Conservation (phyloP, 1,140 invertebrate species). For the Solenopsis fugax region DNA sequence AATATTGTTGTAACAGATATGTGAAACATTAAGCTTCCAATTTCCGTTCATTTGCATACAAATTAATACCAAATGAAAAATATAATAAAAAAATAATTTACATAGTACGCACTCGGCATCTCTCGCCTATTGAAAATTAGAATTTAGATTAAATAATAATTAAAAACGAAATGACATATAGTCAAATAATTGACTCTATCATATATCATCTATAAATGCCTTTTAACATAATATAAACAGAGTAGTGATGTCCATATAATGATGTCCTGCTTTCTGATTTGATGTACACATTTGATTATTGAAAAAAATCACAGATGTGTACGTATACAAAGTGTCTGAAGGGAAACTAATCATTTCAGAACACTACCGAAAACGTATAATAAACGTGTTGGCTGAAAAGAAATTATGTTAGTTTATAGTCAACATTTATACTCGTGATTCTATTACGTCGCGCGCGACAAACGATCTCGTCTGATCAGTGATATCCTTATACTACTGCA, state of each 20-base stretch:
- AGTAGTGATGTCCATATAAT: not conserved
- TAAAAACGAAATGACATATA: not conserved
- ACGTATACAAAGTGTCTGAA: not conserved
- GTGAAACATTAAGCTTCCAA: too few species aligned
- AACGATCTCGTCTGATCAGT: slow-evolving; percentile 29
- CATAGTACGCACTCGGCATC: too few species aligned
- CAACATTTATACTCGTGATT: not conserved
- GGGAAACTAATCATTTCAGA: not conserved
- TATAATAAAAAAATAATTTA: too few species aligned
- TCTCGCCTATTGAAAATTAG: too few species aligned
- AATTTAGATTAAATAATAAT: too few species aligned
- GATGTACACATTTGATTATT: not conserved
- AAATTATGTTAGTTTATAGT: slow-evolving; percentile 1
- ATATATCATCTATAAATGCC: not conserved
- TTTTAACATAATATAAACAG: not conserved
- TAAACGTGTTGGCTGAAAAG: not conserved
- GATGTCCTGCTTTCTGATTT: too few species aligned
- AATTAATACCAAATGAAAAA: too few species aligned
- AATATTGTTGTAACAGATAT: too few species aligned
- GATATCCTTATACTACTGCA: slow-evolving; percentile 41
- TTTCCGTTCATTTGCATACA: too few species aligned
- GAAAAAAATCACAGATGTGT: not conserved
- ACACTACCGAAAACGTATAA: not conserved
- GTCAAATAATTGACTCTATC: not conserved
- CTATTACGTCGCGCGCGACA: not conserved